phyloP scores from a whole-genome alignment of 92 coral and sea anemone genomes.

The Palythoa heliodiscus region DNA sequence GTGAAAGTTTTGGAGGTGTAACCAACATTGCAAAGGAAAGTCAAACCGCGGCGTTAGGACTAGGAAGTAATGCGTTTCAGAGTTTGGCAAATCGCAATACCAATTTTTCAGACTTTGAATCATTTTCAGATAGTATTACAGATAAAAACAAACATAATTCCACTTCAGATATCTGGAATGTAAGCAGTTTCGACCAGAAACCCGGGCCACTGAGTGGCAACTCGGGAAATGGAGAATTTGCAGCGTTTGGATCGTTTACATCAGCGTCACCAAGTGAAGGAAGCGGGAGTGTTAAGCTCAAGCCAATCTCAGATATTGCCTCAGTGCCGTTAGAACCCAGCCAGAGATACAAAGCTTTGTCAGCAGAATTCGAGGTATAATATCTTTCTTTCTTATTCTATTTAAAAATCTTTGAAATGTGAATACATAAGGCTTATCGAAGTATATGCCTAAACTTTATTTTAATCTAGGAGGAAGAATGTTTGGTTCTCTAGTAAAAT shows the following conservation, averaged over 20 bases:
- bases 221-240: conserved; percentile 37
- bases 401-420: neutral
- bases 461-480: no score
- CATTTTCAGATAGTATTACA: neutral
- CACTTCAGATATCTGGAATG: conserved; percentile 5
- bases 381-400: neutral
- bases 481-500: no score
- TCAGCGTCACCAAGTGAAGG: conserved; percentile 30
- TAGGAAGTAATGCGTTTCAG: neutral
- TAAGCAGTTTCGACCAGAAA: conserved; percentile 1
- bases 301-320: conserved; percentile 52
- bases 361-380: conserved; percentile 84
- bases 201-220: neutral
- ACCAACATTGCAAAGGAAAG: neutral
- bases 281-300: neutral
- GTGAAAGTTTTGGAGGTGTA: conserved; percentile 7
- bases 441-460: no score
- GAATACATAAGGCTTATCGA: neutral
- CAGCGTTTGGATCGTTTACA: conserved; percentile 50
- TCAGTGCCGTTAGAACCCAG: conserved; percentile 87
- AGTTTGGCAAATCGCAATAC: neutral
- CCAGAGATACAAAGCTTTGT: conserved; percentile 85
- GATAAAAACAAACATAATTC: conserved; percentile 6
- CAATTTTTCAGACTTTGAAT: conserved; percentile 21
- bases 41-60: neutral